Evolutionary conservation across 2,888 invertebrate genomes (phyloP), one percentile per base, ranked within the genome.

Genomic region (Agrochola circellaris): DNA sequence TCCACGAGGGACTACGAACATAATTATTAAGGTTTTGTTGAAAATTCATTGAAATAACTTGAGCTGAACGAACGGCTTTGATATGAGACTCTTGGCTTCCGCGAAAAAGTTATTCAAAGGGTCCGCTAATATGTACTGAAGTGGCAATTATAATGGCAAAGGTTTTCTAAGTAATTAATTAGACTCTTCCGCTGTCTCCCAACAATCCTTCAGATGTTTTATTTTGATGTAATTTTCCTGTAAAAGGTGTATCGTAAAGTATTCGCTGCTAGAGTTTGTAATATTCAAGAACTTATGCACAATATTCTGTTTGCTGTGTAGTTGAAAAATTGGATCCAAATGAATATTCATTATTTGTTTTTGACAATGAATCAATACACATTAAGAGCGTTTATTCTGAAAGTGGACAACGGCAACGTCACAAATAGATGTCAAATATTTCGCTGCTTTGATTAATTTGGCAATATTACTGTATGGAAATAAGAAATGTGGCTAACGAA

Each of bases 151-250:
- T 66, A 74, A 73, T 74, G 58, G 70, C 58, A 60, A 82, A 83
- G 83, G 51, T 72, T 71, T 73, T 83, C 60, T 67, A 67, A 71
- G 79, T 83, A 75, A 79, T 83, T 82, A 82, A 75, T 82, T 69
- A 65, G 20, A 61, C 11, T 74, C 48, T 61, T 79, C 71, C 71
- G 64, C 56, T 68, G 54, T 45, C 75, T 68, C 15, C 48, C 20
- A 65, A 23, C 30, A 38, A 60, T 42, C 15, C 75, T 51, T 79
- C 42, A 56, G 34, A 75, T 68, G 54, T 82, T 74, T 34, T 34
- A 71, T 83, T 82, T 58, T 54, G 68, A 62, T 54, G 30, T 64
- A 26, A 77, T 70, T 66, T 69, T 60, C 42, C 15, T 56, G 30
- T 65, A 34, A 79, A 64, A 61, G 20, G 23, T 61, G 17, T 20